These are phyloP conservation scores for Colinus virginianus DNA, from an alignment of 2,113 vertebrate species.

Conservation along the genomic window DNA sequence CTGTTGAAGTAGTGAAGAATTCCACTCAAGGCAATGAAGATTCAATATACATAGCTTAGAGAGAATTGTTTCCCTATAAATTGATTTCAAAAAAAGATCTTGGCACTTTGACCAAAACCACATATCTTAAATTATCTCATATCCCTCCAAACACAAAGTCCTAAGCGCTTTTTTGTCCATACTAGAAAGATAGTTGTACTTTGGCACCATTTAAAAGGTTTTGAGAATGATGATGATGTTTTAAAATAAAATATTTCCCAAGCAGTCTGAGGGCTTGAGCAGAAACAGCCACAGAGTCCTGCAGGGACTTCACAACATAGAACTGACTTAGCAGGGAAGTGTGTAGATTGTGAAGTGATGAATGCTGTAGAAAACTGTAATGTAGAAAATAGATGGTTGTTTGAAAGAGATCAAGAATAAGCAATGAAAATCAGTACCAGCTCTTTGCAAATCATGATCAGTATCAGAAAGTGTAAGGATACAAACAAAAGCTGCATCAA, in stretches of 20 bases:
- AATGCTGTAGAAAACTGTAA: conserved; percentile 42
- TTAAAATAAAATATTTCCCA: conserved; percentile 66
- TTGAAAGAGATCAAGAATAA: conserved; percentile 60
- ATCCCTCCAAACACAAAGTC: conserved; percentile 28
- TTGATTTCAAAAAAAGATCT: conserved; percentile 51
- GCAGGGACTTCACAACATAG: background rate
- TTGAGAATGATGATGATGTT: conserved; percentile 40
- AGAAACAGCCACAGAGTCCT: conserved; percentile 59
- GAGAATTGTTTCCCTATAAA: conserved; percentile 65
- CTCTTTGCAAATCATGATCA: conserved; percentile 20
- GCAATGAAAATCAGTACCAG: conserved; percentile 21
- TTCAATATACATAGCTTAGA: conserved; percentile 21
- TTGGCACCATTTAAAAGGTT: conserved; percentile 67
- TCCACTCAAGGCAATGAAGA: conserved; percentile 35
- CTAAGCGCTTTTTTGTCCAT: conserved; percentile 60
- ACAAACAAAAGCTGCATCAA: background rate
- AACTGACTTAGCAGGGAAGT: conserved; percentile 66
- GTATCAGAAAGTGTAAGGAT: background rate
- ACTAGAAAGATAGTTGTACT: conserved; percentile 29
- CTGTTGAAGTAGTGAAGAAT: conserved; percentile 22
- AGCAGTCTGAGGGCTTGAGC: conserved; percentile 36
- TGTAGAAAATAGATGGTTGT: conserved; percentile 50
- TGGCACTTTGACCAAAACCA: conserved; percentile 57
- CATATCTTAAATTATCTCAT: conserved; percentile 60
- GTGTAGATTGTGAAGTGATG: conserved; percentile 53